phyloP scores from a whole-genome alignment of 2,888 invertebrate genomes.

The Plebejus anna region DNA sequence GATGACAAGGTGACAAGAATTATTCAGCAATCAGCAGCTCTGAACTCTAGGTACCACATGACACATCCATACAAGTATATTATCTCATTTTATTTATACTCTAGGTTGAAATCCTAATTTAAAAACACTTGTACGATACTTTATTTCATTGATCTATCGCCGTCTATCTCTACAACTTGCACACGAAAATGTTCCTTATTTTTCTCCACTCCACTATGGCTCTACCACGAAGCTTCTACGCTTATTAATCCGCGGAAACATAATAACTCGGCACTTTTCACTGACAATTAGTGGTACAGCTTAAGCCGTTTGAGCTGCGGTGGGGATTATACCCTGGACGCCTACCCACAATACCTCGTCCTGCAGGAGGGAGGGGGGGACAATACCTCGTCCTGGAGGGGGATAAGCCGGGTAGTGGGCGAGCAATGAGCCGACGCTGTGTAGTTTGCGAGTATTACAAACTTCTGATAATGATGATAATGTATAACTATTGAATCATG shows the following conservation, averaged over 20 bases:
- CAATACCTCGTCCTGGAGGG: not conserved
- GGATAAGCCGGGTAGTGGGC: not conserved
- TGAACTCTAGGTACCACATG: too few species aligned
- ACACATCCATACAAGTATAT: too few species aligned
- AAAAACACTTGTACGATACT: too few species aligned
- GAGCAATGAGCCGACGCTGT: not conserved
- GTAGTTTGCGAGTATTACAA: not conserved
- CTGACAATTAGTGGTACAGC: not conserved
- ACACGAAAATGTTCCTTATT: too few species aligned
- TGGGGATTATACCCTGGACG: slow-evolving; percentile 3
- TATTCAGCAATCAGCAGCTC: too few species aligned
- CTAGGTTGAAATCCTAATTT: too few species aligned
- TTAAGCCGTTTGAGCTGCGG: slow-evolving; percentile 9
- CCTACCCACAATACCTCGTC: not conserved
- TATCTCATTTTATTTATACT: too few species aligned
- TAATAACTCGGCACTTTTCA: slow-evolving; percentile 3
- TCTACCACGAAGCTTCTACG: not conserved
- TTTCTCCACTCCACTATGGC: not conserved
- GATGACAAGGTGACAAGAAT: too few species aligned
- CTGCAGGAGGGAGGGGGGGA: not conserved
- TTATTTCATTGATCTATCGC: too few species aligned
- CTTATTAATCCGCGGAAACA: not conserved
- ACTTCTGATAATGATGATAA: not conserved
- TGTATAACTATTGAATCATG: not conserved
- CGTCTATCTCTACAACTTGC: too few species aligned